Percentiles rank a stretch among this genome's conserved stretches.
Conservation (phyloP, 2,888 invertebrate genomes). For the Agriopis aurantiaria region DNA sequence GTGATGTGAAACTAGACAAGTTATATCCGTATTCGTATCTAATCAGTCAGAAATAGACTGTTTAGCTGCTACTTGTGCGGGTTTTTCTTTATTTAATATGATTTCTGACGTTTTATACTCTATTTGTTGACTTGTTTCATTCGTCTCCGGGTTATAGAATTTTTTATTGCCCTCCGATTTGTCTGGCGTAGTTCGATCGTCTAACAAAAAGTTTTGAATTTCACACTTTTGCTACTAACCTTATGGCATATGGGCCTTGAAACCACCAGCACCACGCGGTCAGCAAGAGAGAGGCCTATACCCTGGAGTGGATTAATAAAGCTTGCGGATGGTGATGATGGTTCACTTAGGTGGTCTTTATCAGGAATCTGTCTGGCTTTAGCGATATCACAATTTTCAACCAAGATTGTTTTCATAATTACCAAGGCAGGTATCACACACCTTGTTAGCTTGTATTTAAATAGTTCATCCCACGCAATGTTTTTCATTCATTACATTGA, state of each 20-base stretch:
- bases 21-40: background rate
- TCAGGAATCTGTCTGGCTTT: background rate
- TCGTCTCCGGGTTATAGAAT: too few relatives aligned
- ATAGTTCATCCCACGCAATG: background rate
- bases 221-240: too few relatives aligned
- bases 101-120: background rate
- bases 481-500: constrained; percentile 14
- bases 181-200: background rate
- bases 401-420: background rate
- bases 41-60: background rate
- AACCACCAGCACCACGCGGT: too few relatives aligned
- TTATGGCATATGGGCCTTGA: too few relatives aligned
- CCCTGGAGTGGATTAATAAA: too few relatives aligned
- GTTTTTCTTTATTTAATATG: background rate
- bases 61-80: background rate
- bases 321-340: too few relatives aligned
- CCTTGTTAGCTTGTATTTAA: background rate
- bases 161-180: background rate
- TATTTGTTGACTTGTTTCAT: too few relatives aligned
- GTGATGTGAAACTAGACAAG: constrained; percentile 27
- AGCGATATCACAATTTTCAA: background rate
- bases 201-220: too few relatives aligned
- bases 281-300: too few relatives aligned
- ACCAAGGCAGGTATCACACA: background rate
- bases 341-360: background rate